phyloP scores from a whole-genome alignment of 2,797 vertebrate species.

The Lacerta bilineata region DNA sequence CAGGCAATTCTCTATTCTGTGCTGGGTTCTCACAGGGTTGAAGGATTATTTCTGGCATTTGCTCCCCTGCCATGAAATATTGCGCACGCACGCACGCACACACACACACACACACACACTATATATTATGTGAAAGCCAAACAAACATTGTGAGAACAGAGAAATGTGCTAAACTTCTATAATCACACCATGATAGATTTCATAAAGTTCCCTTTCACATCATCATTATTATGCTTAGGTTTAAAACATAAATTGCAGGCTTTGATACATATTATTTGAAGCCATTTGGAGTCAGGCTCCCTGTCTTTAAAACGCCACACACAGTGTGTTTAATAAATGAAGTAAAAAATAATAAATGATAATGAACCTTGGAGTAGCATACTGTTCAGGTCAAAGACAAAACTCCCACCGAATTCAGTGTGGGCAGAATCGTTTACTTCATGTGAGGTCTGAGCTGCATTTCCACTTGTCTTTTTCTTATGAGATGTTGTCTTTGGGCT shows the following conservation, averaged over 20 bases:
- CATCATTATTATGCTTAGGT: slow-evolving; percentile 30
- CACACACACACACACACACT: slow-evolving; percentile 55
- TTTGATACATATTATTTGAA: slow-evolving; percentile 29
- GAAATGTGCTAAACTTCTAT: slow-evolving; percentile 65
- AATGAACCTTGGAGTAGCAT: slow-evolving; percentile 40
- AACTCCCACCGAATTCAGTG: slow-evolving; percentile 48
- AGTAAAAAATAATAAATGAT: slow-evolving; percentile 61
- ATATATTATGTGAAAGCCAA: slow-evolving; percentile 65
- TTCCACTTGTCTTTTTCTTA: slow-evolving; percentile 18
- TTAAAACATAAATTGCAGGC: slow-evolving; percentile 38
- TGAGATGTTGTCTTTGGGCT: neutral
- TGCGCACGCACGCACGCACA: slow-evolving; percentile 54
- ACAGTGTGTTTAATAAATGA: slow-evolving; percentile 56
- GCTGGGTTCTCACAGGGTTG: slow-evolving; percentile 61
- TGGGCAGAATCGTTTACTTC: slow-evolving; percentile 30
- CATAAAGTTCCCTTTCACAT: slow-evolving; percentile 23
- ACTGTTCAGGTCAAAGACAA: slow-evolving; percentile 53
- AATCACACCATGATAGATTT: slow-evolving; percentile 48
- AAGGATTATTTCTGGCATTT: slow-evolving; percentile 70
- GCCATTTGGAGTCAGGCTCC: slow-evolving; percentile 35
- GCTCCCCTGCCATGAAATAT: slow-evolving; percentile 40
- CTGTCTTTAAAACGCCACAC: slow-evolving; percentile 46
- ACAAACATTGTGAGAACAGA: slow-evolving; percentile 64
- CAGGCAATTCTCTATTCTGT: slow-evolving; percentile 64
- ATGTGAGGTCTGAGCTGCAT: slow-evolving; percentile 35